phyloP scores from a whole-genome alignment of 1,140 invertebrate genomes.

The Ostrea edulis region DNA sequence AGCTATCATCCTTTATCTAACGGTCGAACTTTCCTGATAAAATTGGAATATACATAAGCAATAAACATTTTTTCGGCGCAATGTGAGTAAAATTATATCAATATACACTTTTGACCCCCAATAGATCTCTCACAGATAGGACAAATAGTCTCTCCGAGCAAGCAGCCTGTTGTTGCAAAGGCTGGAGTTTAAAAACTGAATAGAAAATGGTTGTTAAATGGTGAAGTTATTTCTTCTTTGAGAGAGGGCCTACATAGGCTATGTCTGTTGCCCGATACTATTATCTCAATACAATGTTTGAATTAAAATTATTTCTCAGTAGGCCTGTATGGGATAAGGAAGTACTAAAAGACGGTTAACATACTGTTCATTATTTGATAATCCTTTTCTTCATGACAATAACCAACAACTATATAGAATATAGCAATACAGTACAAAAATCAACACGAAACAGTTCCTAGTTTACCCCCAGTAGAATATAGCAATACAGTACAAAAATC shows the following conservation, averaged over 20 bases:
- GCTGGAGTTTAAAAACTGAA: neutral
- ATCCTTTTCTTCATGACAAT: too few species aligned
- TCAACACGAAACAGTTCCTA: neutral
- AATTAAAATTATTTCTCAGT: too few species aligned
- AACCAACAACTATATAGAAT: too few species aligned
- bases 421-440: neutral
- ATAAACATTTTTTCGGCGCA: conserved; percentile 37
- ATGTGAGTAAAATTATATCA: conserved; percentile 38
- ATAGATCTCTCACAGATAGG: conserved; percentile 18
- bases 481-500: neutral
- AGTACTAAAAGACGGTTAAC: too few species aligned
- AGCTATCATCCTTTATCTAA: conserved; percentile 24
- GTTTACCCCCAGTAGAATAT: neutral
- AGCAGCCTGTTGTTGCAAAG: conserved; percentile 1
- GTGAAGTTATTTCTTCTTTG: too few species aligned
- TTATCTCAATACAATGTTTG: too few species aligned
- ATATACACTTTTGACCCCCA: conserved; percentile 38
- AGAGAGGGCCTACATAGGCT: too few species aligned
- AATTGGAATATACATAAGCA: conserved; percentile 37
- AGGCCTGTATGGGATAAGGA: too few species aligned
- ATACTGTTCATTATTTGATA: too few species aligned
- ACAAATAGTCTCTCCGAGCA: neutral
- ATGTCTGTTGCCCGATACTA: too few species aligned
- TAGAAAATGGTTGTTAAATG: neutral
- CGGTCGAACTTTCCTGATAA: conserved; percentile 13